Evolutionary conservation across 2,113 vertebrate species (phyloP), one percentile per base, ranked within the genome.

Genomic region (Verasper variegatus): DNA sequence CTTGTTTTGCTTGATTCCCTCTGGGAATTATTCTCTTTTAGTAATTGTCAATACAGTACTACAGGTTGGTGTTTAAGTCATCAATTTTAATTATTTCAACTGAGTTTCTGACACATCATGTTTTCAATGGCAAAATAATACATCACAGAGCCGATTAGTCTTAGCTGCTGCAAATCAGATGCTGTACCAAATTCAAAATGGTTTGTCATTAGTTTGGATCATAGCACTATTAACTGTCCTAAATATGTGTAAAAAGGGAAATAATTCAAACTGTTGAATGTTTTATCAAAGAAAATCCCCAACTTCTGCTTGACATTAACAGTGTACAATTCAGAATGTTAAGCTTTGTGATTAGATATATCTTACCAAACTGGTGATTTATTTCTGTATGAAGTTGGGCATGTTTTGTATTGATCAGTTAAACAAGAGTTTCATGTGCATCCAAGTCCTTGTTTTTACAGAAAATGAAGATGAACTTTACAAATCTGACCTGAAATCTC

Each of bases 101-200:
- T 26, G 8, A 21, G 26, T 18, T 31, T 17, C 15, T 31, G 17
- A 58, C 3, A 23, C 10, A 56, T 23, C 55, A 59, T 59, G 23
- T 57, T 59, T 2, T 27, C 18, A 59, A 35, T 45, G 13, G n/a
- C 6, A 21, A 23, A 17, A 49, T 18, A 49, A 49, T 17, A 17
- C 2, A 18, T 42, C 27, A 42, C 40, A 9, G 40, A 42, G 9
- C 42, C 14, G 13, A 14, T 45, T 45, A 55, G 37, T 20, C 9
- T 56, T 8, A 27, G 27, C 11, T 66, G 27, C 27, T 31, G 27
- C 27, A 5, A 31, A 31, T 31, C 27, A 31, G 27, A 31, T 31
- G 27, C 27, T 31, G 27, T 31, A 31, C 5, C 27, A 31, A 47
- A 47, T 62, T 77, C 31, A 62, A n/a, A 76, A 52, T 42, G 5